Base-by-base conservation (phyloP, 2,888 invertebrate species). In the Drosophila gaucha region DNA sequence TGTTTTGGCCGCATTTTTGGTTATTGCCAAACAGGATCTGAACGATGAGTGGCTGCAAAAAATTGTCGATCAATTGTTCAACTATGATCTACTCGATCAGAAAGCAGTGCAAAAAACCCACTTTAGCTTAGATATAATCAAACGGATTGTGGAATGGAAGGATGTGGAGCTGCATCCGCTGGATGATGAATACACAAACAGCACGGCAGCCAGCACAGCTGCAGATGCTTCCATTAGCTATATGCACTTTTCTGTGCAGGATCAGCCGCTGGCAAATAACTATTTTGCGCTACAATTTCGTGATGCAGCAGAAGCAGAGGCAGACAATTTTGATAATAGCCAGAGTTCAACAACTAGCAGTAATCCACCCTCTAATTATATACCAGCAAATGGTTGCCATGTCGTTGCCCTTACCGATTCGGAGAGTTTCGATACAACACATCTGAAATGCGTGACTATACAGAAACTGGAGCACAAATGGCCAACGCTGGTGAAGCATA, bases 141-240 rank as follows among this genome's bases (percentile, higher is more conserved):
- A 96, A 89, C 94, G 96, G 78, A 96, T 97, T 84, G 96, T 97
- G 0, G 97, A 97, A 89, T 97, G 97, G 95, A 97, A 96, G 88
- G 97, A 97, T 91, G 92, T 95, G 26, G 95, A 95, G 89, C 94
- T 94, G 79, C 97, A 97, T 92, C 96, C 96, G 0, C 90, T 96
- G 35, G 96, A 97, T 88, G 96, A 96, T 65, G 93, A 93, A 10
- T 72, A 67, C 9, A 47, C 62, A 26, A 60, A 33, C 24, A 49
- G 24, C 55, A 33, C 43, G 18, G 18, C 16, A 16, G 28, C 39
- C 8, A 35, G 47, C 35, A 35, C 68, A 2, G 36, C 75, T 12
- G 54, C 74, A 14, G 74, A 78, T 31, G 57, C 70, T 1, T 69
- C 78, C 26, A 63, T 59, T 9, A 74, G 74, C 4, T 90, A 87